Base-by-base conservation (phyloP, 2,113 vertebrate species). In the Gopherus flavomarginatus region DNA sequence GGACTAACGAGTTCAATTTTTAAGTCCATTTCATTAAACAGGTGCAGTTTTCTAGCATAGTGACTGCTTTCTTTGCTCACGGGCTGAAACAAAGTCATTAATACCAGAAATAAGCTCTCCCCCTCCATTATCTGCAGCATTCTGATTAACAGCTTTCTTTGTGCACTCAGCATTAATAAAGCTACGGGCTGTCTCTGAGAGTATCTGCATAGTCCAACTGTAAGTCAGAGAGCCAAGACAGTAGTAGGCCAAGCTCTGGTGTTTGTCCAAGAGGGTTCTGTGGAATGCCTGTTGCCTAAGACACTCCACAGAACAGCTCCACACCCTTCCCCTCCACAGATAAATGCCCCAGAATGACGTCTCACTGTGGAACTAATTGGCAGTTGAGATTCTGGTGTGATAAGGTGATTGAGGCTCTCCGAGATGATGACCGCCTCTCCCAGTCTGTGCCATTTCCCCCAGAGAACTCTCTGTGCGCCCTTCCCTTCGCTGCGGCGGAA, bases 151-250 rank as follows among this genome's bases (percentile, higher is more conserved):
- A 90, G 59, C 1, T n/a, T 92, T 97, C 94, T 94, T 95, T 85
- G 72, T 81, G 78, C 90, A 2, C 87, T 93, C 11, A 75, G 90
- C 88, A 49, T 50, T 21, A 65, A 95, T 90, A 96, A 87, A 38
- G 81, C 49, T 52, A 57, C 35, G 89, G 90, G 87, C 5, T 26
- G 92, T 85, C 54, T 69, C 91, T 88, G 83, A 80, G 87, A 92
- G 2, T 95, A 87, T 96, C 96, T 93, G 90, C 91, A 96, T 93
- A 97, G 91, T 97, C 94, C 82, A 94, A 85, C 69, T 0, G 22
- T 50, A 88, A 87, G 94, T 83, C 92, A 90, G 89, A 90, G 89
- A 83, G 62, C 14, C 26, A 17, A 31, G 38, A 29, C 44, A 26
- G 57, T 22, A 47, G 77, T 88, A 95, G 85, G 87, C 87, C 85